These are phyloP conservation scores for Cantharis rustica DNA, from an alignment of 2,888 invertebrate genomes.

Conservation along the genomic window DNA sequence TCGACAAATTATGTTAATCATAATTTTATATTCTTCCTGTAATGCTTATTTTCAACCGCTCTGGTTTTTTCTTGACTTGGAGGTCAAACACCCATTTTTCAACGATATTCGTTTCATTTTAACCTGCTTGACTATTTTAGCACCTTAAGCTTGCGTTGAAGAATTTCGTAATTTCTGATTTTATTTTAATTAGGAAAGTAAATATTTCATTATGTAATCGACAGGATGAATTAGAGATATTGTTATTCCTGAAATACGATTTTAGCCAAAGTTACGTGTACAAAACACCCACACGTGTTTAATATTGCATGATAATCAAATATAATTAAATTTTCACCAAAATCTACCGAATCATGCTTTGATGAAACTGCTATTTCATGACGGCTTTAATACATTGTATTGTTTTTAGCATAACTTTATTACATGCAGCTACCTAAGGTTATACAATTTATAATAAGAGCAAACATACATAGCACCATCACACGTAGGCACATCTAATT, in stretches of 20 bases:
- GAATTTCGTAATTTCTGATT: background rate
- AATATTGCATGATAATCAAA: background rate
- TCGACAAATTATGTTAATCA: too few relatives aligned
- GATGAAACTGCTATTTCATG: background rate
- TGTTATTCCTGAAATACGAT: background rate
- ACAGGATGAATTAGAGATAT: background rate
- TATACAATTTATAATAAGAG: background rate
- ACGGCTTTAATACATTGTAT: background rate
- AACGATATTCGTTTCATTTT: too few relatives aligned
- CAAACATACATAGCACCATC: background rate
- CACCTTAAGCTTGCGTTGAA: too few relatives aligned
- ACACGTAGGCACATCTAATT: conserved; percentile 18
- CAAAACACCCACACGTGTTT: background rate
- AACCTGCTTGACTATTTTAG: too few relatives aligned
- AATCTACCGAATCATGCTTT: background rate
- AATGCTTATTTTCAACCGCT: too few relatives aligned
- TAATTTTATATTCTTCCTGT: too few relatives aligned
- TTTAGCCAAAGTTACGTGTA: background rate
- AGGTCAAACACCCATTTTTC: too few relatives aligned
- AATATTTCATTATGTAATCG: background rate
- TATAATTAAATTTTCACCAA: background rate
- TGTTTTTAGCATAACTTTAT: background rate
- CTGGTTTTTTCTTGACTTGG: too few relatives aligned
- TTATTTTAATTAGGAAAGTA: background rate
- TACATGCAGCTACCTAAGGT: background rate